Evolutionary conservation across 2,113 vertebrate species (phyloP).

Genomic region (Anolis sagrei): DNA sequence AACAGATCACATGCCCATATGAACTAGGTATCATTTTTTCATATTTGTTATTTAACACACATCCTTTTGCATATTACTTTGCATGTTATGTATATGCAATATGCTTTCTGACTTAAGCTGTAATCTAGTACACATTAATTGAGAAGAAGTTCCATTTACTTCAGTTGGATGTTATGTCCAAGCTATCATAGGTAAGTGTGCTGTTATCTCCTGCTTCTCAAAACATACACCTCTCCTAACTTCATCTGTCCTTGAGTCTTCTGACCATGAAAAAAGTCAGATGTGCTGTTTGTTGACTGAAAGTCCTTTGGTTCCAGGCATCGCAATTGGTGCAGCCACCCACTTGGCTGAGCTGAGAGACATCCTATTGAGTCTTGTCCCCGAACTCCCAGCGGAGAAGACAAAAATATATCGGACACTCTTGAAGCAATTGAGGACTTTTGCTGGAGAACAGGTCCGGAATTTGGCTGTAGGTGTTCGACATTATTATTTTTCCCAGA

Average conservation of each 20-base stretch:
- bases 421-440: conserved; percentile 78
- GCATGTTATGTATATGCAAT: no score
- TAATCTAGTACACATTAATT: no score
- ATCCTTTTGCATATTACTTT: no score
- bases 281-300: not conserved
- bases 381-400: conserved; percentile 72
- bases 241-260: not conserved
- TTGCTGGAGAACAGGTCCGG: conserved; percentile 85
- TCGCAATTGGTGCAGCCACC: conserved; percentile 82
- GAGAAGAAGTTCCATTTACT: no score
- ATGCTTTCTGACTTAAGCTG: not conserved
- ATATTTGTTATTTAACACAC: no score
- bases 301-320: conserved; percentile 72
- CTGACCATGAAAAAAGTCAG: not conserved
- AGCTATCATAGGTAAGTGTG: no score
- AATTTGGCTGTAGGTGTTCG: conserved; percentile 78
- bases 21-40: no score
- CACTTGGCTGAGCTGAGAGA: conserved; percentile 77
- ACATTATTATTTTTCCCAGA: not conserved
- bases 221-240: not conserved
- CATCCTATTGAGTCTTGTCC: conserved; percentile 67
- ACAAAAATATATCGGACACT: conserved; percentile 79
- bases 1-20: no score
- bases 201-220: not conserved
- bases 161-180: no score